Percentiles rank a stretch among this genome's conserved stretches.
Evolutionary conservation across 2,113 vertebrate species (phyloP).

Genomic region (Pseudorectes ferrugineus): DNA sequence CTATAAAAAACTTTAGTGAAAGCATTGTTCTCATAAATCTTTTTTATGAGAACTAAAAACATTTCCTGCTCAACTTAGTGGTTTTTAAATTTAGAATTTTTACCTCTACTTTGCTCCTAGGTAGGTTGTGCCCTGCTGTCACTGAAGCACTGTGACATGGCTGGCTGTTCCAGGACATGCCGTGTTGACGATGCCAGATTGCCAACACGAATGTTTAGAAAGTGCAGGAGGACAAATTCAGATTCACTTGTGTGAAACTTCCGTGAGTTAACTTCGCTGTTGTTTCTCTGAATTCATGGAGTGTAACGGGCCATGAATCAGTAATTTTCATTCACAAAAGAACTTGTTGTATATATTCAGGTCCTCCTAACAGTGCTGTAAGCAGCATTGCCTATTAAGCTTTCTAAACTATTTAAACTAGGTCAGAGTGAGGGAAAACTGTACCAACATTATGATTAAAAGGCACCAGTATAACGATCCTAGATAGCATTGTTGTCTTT

Average conservation of each 20-base stretch:
- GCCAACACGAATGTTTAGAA: not conserved
- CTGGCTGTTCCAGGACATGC: not conserved
- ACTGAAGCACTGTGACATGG: fast-evolving
- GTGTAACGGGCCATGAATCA: conserved; percentile 56
- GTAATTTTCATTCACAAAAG: conserved; percentile 65
- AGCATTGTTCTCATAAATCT: not conserved
- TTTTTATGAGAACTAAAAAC: not conserved
- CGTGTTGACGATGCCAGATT: fast-evolving
- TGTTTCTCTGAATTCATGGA: conserved; percentile 35
- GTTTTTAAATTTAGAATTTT: not conserved
- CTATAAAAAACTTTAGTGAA: not conserved
- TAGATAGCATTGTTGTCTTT: conserved; percentile 57
- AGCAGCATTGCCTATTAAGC: conserved; percentile 63
- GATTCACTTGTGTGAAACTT: conserved; percentile 12
- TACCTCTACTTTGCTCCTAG: not conserved
- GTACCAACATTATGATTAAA: conserved; percentile 69
- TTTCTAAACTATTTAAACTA: conserved; percentile 60
- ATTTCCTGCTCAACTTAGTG: not conserved
- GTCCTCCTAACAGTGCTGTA: conserved; percentile 22
- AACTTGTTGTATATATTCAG: conserved; percentile 54
- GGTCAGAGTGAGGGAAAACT: conserved; percentile 60
- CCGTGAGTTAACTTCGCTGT: conserved; percentile 3
- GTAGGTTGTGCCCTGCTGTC: not conserved
- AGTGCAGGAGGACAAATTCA: not conserved
- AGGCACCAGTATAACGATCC: conserved; percentile 48